Base-by-base conservation (phyloP, 2,797 vertebrate species). In the Gorsachius magnificus region DNA sequence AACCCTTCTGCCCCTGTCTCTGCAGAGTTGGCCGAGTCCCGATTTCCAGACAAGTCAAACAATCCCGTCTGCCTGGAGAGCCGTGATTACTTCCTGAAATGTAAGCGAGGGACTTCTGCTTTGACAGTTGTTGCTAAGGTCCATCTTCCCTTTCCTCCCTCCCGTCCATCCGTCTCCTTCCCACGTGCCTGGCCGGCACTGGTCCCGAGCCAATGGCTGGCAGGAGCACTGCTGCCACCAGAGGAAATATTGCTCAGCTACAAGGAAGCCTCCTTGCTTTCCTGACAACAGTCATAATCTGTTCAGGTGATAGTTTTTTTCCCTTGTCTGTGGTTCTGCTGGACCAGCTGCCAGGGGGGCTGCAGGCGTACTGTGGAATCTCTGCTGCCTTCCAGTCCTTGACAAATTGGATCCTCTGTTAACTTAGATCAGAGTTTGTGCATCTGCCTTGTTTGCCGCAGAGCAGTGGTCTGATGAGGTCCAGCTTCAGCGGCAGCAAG, bases 71-170 rank as follows among this genome's bases (percentile, higher is more conserved):
- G 89, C 61, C 93, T 96, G 92, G 97, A 97, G 20, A 94, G 65
- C 85, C 94, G 98, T 10, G 98, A 98, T 80, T 98, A 98, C 78
- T 98, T 98, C 94, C 97, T 98, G 90, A 98, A 98, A 93, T 98
- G 98, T 98, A 97, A 98, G 98, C 0, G 0, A 68, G 48, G 60
- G 71, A 16, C 26, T 48, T 95, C 28, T 91, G 87, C 56, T 92
- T 51, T 91, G 85, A 57, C 5, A 4, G n/a, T 31, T 68, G 85
- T 90, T 91, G 65, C 95, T 95, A 91, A 76, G 95, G 65, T 83
- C 61, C 69, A 51, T 87, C 72, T 89, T 89, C 87, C 76, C 65
- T 61, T 84, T 93, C 76, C 87, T 57, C 77, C 57, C 54, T 57
- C 53, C 46, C 0, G 8, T 10, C 46, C 3, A 5, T 45, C 31